Conservation (phyloP, 2,888 invertebrate species). For the Argyresthia albistria region DNA sequence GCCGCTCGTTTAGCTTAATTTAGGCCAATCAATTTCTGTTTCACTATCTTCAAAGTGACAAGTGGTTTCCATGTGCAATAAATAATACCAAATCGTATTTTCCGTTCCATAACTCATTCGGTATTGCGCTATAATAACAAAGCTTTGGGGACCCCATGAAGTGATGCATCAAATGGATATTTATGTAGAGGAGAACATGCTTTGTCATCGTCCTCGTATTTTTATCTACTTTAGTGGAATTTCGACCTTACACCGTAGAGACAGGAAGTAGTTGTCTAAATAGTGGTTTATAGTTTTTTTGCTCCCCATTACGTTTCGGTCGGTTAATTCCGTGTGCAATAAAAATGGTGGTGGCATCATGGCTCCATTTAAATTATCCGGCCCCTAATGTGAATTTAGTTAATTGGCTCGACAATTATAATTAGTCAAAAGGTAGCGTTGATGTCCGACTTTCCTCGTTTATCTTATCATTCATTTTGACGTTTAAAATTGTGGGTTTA, state of each 20-base stretch:
- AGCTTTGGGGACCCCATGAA: constrained; percentile 16
- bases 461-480: constrained; percentile 3
- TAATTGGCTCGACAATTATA: constrained; percentile 36
- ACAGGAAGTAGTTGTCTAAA: background rate
- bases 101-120: constrained; percentile 15
- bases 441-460: constrained; percentile 13
- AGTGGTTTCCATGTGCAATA: constrained; percentile 11
- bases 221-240: constrained; percentile 1
- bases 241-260: background rate
- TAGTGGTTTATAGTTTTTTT: constrained; percentile 6
- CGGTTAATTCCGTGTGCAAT: constrained; percentile 21
- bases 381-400: constrained; percentile 24
- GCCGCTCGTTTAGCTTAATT: background rate
- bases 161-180: constrained; percentile 20
- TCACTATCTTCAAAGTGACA: background rate
- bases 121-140: constrained; percentile 13
- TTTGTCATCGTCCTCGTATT: constrained; percentile 15
- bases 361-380: constrained; percentile 23
- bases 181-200: constrained; percentile 17
- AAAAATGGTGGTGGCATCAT: constrained; percentile 18
- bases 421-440: constrained; percentile 28
- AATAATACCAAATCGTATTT: constrained; percentile 16
- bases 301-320: constrained; percentile 10
- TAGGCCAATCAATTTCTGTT: background rate
- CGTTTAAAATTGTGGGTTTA: constrained; percentile 6